Base-by-base conservation (phyloP, 2,888 invertebrate species). In the Epicampocera succincta region DNA sequence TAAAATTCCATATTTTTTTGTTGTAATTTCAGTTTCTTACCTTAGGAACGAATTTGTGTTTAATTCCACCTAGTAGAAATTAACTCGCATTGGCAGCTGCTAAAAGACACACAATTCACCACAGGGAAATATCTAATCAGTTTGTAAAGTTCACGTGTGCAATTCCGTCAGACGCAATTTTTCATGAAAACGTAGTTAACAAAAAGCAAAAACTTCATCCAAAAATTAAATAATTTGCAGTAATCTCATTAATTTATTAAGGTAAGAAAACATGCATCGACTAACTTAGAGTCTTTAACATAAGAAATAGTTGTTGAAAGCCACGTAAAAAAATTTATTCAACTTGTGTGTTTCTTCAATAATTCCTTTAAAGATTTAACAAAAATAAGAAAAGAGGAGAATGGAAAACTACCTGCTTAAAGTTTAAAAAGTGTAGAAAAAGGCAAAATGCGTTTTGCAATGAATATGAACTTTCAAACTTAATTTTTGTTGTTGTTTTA, bases 161-260 rank as follows among this genome's bases (percentile, higher is more conserved):
- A 52, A 66, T 75, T 80, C 76, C 71, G 75, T 80, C 66, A 80
- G 75, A 80, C 80, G 80, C 63, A 80, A 69, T 80, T 74, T 65
- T 74, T 71, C 71, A 33, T 38, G 58, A 75, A 80, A 75, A 75
- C 80, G 80, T 75, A 80, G 68, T 80, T 76, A 61, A 60, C 46
- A 60, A 66, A 60, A 75, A 58, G 25, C 19, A 46, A 66, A 33
- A 66, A 66, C 54, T 65, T 61, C 17, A 12, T 42, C 38, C 38
- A 38, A 21, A 42, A 52, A 72, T 46, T 46, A 29, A 68, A 56
- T 50, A 56, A 42, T 42, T 54, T 65, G 19, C 46, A 46, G 54
- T 19, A 60, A 65, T 21, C 12, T 38, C 13, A 46, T 29, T 25
- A 75, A 65, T 33, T 33, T 33, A 54, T 56, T 56, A 75, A 76